Percentiles rank a stretch among this genome's conserved stretches.
Conservation (phyloP, 2,797 vertebrate genomes). For the Gephyroberyx darwinii region DNA sequence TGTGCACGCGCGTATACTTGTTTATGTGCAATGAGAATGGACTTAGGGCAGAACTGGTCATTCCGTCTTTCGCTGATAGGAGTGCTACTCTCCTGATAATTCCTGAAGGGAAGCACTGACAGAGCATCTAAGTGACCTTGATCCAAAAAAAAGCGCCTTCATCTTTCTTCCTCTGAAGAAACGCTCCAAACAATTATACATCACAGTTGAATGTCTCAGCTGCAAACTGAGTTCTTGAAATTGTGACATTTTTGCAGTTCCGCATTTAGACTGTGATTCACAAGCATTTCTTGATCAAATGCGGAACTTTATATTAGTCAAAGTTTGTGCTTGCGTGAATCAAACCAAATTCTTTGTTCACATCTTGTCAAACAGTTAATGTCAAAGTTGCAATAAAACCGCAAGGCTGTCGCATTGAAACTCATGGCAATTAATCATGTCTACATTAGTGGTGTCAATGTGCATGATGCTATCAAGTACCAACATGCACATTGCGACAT, state of each 20-base stretch:
- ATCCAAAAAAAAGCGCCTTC: conserved; percentile 38
- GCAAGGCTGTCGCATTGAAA: conserved; percentile 2
- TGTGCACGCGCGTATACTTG: conserved; percentile 7
- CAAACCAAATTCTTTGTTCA: conserved; percentile 10
- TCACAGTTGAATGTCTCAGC: background rate
- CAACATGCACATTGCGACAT: background rate
- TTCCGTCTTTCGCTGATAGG: conserved; percentile 53
- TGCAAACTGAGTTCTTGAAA: background rate
- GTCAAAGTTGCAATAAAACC: conserved; percentile 7
- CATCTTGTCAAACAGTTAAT: background rate
- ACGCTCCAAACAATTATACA: background rate
- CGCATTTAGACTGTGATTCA: conserved; percentile 40
- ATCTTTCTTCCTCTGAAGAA: conserved; percentile 3
- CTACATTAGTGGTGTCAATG: too few relatives aligned
- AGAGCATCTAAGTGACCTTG: conserved; percentile 56
- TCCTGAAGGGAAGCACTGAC: conserved; percentile 46
- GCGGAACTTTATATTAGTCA: conserved; percentile 41
- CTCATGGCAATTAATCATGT: conserved; percentile 12
- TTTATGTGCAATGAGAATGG: conserved; percentile 46
- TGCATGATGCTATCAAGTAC: conserved; percentile 10
- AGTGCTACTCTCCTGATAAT: conserved; percentile 54
- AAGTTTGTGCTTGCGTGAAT: background rate
- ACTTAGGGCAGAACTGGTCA: conserved; percentile 52
- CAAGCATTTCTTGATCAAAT: conserved; percentile 38
- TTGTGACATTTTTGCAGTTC: conserved; percentile 15